phyloP scores from a whole-genome alignment of 1,140 invertebrate species.

The Muscidifurax raptorellus region DNA sequence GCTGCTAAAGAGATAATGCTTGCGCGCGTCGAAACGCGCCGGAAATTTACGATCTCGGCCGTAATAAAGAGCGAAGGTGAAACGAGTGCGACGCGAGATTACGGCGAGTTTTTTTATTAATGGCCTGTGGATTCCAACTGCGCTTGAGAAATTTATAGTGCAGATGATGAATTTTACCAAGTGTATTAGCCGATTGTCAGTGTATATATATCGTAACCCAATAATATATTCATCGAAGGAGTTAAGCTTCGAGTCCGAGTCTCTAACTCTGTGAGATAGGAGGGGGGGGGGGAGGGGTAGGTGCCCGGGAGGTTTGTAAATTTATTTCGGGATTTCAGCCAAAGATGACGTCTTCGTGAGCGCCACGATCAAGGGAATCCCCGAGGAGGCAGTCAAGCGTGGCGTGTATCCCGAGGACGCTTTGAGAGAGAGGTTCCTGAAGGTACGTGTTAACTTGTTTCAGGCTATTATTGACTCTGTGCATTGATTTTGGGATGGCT shows the following conservation, averaged over 20 bases:
- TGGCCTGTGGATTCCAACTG: not conserved
- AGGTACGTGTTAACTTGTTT: slow-evolving; percentile 74
- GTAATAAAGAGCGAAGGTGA: slow-evolving; percentile 8
- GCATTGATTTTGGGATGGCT: not conserved
- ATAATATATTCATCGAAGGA: too few relatives aligned
- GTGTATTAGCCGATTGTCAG: not conserved
- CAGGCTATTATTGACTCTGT: slow-evolving; percentile 3
- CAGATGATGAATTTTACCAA: not conserved
- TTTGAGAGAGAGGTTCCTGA: slow-evolving; percentile 89
- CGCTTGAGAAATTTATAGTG: not conserved
- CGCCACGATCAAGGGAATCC: slow-evolving; percentile 85
- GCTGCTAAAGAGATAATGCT: not conserved
- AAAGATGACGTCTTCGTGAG: slow-evolving; percentile 83
- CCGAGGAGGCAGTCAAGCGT: slow-evolving; percentile 83
- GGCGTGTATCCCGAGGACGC: slow-evolving; percentile 92
- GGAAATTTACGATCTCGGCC: slow-evolving; percentile 7
- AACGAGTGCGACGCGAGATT: not conserved
- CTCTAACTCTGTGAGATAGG: not conserved
- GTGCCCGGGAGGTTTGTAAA: not conserved
- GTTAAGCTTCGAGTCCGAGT: not conserved
- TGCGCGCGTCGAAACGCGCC: slow-evolving; percentile 2
- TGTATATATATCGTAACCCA: too few relatives aligned
- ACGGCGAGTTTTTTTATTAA: too few relatives aligned
- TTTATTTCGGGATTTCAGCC: slow-evolving; percentile 68
- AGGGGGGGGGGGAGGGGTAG: not conserved